These are phyloP conservation scores for Synodontis membranacea DNA, from an alignment of 2,113 vertebrate genomes.

Conservation along the genomic window DNA sequence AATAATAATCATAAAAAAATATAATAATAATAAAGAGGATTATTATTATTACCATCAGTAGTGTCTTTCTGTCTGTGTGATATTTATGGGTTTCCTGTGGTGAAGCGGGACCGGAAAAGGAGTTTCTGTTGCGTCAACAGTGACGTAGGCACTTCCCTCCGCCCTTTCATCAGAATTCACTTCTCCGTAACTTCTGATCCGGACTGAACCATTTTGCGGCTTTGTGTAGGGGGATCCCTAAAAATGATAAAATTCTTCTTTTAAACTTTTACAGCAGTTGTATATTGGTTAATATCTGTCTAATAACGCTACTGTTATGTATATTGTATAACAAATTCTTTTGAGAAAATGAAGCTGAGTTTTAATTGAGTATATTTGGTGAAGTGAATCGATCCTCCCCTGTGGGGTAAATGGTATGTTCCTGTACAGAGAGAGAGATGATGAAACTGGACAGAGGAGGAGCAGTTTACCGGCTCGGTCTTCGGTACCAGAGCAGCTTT, in stretches of 20 bases:
- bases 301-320: accelerated
- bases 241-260: background rate
- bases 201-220: background rate
- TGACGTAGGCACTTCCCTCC: background rate
- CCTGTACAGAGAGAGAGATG: background rate
- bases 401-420: background rate
- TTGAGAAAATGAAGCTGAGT: background rate
- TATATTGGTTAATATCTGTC: background rate
- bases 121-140: background rate
- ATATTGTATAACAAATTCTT: no score
- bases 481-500: background rate
- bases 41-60: no score
- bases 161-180: background rate
- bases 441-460: background rate
- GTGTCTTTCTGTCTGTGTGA: background rate
- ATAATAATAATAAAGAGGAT: no score
- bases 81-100: background rate
- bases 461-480: no score
- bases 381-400: background rate
- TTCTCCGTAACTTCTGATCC: background rate
- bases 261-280: background rate
- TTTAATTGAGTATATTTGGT: background rate
- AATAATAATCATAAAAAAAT: background rate
- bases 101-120: background rate
- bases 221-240: background rate